A percentile compares a stretch with the other conserved stretches of the same genome.
Evolutionary conservation across 1,140 invertebrate genomes (phyloP).

Genomic region (Diabrotica virgifera): DNA sequence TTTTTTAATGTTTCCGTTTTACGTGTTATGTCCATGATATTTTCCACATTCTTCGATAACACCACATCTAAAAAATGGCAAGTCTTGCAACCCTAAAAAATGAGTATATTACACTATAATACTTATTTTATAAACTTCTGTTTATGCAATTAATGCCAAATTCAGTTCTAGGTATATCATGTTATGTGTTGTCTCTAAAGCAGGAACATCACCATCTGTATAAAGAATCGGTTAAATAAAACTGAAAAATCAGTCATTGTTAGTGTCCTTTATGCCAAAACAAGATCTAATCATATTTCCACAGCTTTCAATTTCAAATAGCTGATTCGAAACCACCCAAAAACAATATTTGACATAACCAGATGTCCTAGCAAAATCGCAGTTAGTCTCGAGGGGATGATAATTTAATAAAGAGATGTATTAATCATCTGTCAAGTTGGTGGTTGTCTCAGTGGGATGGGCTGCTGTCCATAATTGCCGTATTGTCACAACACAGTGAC

Average conservation of each 20-base stretch:
- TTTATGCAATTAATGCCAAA: no score
- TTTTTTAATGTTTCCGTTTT: no score
- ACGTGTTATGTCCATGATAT: no score
- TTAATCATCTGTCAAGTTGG: slow-evolving; percentile 41
- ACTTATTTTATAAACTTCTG: no score
- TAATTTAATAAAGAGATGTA: slow-evolving; percentile 42
- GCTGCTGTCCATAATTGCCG: slow-evolving; percentile 41
- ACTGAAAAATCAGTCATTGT: neutral
- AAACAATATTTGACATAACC: slow-evolving; percentile 7
- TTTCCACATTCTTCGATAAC: no score
- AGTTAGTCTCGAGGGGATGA: slow-evolving; percentile 36
- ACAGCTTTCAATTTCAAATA: neutral
- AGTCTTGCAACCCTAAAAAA: no score
- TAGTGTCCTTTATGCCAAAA: slow-evolving; percentile 1
- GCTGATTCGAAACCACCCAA: neutral
- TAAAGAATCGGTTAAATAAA: neutral
- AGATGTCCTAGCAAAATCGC: slow-evolving; percentile 6
- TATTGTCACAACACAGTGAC: slow-evolving; percentile 41
- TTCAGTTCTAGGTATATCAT: no score
- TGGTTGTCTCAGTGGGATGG: slow-evolving; percentile 37
- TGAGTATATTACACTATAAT: no score
- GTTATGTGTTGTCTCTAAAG: no score
- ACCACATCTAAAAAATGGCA: no score
- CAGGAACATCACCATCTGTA: no score
- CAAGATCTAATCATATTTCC: slow-evolving; percentile 1